phyloP scores from a whole-genome alignment of 2,888 invertebrate species.

The Tenodera sinensis region DNA sequence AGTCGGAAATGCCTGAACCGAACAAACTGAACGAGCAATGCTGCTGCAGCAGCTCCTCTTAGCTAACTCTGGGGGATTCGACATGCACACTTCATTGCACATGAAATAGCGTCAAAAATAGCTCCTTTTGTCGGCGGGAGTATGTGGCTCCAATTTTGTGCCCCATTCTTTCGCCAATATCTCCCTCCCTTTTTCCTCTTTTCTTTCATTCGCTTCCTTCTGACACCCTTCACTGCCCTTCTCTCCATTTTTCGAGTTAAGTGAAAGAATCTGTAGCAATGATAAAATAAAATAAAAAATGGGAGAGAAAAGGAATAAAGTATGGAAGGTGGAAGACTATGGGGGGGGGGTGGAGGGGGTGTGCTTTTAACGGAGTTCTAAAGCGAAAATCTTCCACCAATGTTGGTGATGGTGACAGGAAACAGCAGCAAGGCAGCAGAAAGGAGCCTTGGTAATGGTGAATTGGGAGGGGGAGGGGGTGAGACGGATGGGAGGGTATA shows the following conservation, averaged over 20 bases:
- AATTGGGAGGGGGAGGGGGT: neutral
- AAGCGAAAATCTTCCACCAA: neutral
- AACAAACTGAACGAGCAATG: neutral
- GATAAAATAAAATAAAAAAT: conserved; percentile 14
- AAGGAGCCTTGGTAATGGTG: neutral
- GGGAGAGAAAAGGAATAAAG: conserved; percentile 1
- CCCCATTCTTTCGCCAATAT: conserved; percentile 12
- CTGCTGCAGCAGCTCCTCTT: neutral
- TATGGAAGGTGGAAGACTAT: neutral
- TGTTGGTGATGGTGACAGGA: neutral
- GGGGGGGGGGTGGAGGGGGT: neutral
- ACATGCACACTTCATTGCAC: conserved; percentile 26
- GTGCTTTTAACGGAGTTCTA: neutral
- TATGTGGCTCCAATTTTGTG: conserved; percentile 26
- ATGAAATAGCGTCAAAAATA: conserved; percentile 29
- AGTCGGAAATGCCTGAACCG: neutral
- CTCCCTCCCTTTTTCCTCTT: neutral
- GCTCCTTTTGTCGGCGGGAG: conserved; percentile 23
- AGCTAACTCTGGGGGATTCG: conserved; percentile 3
- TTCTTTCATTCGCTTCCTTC: conserved; percentile 6
- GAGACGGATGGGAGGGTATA: neutral
- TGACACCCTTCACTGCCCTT: conserved; percentile 2
- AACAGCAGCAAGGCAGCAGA: neutral
- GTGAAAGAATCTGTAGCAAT: conserved; percentile 26
- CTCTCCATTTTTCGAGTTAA: conserved; percentile 16